These are phyloP conservation scores for Xylota segnis DNA, from an alignment of 2,888 invertebrate species.

Conservation along the genomic window DNA sequence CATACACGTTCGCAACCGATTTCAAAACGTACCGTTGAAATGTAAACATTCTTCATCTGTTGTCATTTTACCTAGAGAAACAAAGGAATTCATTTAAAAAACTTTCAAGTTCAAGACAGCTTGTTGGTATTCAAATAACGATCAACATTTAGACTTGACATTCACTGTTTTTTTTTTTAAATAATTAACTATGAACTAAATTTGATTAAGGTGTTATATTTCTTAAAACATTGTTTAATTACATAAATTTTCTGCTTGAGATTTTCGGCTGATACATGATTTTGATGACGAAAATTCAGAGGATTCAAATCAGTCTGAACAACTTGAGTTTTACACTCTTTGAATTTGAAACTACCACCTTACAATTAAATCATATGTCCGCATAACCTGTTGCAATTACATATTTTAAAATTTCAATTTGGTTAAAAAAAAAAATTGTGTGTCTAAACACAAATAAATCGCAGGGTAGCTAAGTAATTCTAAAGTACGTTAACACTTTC, in stretches of 20 bases:
- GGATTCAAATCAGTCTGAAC: conserved; percentile 36
- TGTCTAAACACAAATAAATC: conserved; percentile 20
- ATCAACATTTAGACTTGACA: not conserved
- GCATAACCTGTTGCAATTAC: conserved; percentile 13
- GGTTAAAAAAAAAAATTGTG: not conserved
- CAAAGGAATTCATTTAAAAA: conserved; percentile 10
- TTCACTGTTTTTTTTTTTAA: not conserved
- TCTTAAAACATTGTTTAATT: conserved; percentile 54
- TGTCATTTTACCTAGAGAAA: not conserved
- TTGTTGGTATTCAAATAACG: not conserved
- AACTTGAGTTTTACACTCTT: conserved; percentile 33
- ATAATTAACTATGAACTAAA: conserved; percentile 22
- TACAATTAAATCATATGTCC: conserved; percentile 19
- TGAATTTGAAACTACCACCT: conserved; percentile 26
- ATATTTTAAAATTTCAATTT: conserved; percentile 21
- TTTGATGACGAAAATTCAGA: conserved; percentile 44
- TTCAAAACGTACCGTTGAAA: too few relatives aligned
- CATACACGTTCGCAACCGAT: too few relatives aligned
- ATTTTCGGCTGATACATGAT: conserved; percentile 39
- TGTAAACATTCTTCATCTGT: too few relatives aligned
- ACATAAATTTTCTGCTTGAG: conserved; percentile 43
- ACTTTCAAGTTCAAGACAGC: conserved; percentile 11
- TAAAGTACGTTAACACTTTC: conserved; percentile 2
- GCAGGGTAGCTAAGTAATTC: conserved; percentile 18
- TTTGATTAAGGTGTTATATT: conserved; percentile 62